Conservation (phyloP, 2,888 invertebrate species). For the Pristionchus arcanus region DNA sequence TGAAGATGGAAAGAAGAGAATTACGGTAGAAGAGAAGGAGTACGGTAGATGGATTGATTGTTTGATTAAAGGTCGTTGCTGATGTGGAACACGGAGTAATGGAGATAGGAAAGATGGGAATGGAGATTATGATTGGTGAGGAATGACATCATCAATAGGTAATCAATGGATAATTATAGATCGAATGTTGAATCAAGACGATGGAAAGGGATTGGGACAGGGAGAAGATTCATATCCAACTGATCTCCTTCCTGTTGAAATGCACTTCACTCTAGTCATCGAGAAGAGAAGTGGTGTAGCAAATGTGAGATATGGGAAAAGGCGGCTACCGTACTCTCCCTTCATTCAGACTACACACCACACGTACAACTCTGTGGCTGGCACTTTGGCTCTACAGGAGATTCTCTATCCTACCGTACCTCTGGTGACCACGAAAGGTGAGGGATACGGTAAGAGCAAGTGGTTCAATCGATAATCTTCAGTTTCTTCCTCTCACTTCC, state of each 20-base stretch:
- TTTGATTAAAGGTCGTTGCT: conserved; percentile 39
- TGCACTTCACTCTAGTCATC: conserved; percentile 64
- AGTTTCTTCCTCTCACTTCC: conserved; percentile 6
- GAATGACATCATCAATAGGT: neutral
- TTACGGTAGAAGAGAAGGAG: conserved; percentile 40
- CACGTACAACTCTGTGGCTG: conserved; percentile 38
- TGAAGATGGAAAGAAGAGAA: conserved; percentile 58
- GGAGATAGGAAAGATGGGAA: conserved; percentile 48
- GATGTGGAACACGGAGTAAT: conserved; percentile 62
- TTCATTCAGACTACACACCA: conserved; percentile 32
- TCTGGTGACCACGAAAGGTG: conserved; percentile 45
- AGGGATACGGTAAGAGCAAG: neutral
- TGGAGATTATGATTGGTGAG: conserved; percentile 61
- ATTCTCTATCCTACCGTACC: conserved; percentile 59
- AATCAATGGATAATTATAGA: conserved; percentile 58
- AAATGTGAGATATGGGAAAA: conserved; percentile 17
- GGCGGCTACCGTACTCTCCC: neutral
- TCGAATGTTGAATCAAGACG: conserved; percentile 70
- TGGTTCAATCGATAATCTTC: conserved; percentile 24
- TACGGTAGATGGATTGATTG: conserved; percentile 20
- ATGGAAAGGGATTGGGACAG: conserved; percentile 69
- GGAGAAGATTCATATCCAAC: conserved; percentile 63
- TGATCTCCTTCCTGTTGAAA: conserved; percentile 66
- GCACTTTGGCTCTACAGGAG: conserved; percentile 51
- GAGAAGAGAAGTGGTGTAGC: conserved; percentile 54